These are phyloP conservation scores for Coilia nasus DNA, from an alignment of 2,797 vertebrate species.

Conservation along the genomic window DNA sequence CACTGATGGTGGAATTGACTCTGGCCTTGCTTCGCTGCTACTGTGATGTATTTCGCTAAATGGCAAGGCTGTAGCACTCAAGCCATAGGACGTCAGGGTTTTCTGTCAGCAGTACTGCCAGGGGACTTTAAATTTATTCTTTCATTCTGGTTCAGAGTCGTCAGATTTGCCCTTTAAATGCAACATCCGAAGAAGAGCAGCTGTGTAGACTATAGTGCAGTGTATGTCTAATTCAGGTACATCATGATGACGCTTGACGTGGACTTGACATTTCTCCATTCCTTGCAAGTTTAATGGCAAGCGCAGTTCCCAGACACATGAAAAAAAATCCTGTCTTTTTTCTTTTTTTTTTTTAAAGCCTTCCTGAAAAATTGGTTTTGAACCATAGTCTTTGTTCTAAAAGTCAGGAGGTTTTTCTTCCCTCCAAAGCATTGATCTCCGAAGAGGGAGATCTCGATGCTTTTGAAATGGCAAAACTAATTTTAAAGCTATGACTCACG, in stretches of 20 bases:
- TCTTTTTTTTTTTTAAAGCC: too few species aligned
- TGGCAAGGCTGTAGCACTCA: neutral
- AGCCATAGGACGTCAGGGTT: neutral
- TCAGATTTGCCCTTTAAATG: constrained; percentile 17
- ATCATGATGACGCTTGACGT: neutral
- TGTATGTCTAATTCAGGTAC: neutral
- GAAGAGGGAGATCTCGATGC: neutral
- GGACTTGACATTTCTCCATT: neutral
- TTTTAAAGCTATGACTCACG: neutral
- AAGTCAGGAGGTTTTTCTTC: neutral
- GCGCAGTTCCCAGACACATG: neutral
- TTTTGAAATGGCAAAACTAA: neutral
- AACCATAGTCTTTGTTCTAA: neutral
- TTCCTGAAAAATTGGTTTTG: neutral
- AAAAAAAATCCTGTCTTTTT: neutral
- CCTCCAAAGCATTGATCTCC: neutral
- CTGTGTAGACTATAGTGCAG: neutral
- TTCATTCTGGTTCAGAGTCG: neutral
- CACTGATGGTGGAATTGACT: too few species aligned
- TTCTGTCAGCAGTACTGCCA: neutral
- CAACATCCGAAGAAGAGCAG: neutral
- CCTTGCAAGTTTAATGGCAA: neutral
- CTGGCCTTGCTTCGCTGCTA: neutral
- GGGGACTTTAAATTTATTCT: neutral
- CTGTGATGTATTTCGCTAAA: too few species aligned